Percentiles rank a stretch among this genome's conserved stretches.
Evolutionary conservation across 2,888 invertebrate species (phyloP).

Genomic region (Lottia gigantea): DNA sequence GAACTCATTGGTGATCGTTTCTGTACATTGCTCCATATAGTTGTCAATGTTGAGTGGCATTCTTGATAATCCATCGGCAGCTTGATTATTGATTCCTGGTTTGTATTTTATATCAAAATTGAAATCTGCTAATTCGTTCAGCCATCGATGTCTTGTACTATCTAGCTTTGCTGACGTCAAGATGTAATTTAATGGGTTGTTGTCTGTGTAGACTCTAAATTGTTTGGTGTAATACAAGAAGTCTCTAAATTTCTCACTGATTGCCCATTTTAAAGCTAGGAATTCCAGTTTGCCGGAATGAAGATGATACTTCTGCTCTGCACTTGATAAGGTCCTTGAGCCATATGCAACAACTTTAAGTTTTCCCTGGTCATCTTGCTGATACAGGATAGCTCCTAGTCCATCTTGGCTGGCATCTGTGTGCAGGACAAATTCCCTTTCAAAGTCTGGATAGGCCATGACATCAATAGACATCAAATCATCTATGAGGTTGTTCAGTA

Average conservation of each 20-base stretch:
- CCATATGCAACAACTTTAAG: slow-evolving; percentile 18
- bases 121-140: slow-evolving; percentile 17
- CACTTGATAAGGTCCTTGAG: slow-evolving; percentile 16
- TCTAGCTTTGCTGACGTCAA: slow-evolving; percentile 11
- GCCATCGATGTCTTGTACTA: slow-evolving; percentile 13
- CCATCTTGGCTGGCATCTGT: slow-evolving; percentile 22
- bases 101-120: slow-evolving; percentile 18
- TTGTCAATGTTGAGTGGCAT: slow-evolving; percentile 20
- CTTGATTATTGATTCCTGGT: slow-evolving; percentile 19
- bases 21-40: slow-evolving; percentile 18
- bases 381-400: slow-evolving; percentile 23
- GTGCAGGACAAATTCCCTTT: slow-evolving; percentile 15
- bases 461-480: slow-evolving; percentile 1
- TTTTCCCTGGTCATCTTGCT: slow-evolving; percentile 17
- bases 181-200: slow-evolving; percentile 9
- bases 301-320: slow-evolving; percentile 12
- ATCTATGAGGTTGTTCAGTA: slow-evolving; percentile 19
- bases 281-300: slow-evolving; percentile 25
- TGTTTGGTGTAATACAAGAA: too few species aligned
- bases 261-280: slow-evolving; percentile 25
- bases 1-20: neutral
- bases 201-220: too few species aligned
- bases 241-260: slow-evolving; percentile 21
- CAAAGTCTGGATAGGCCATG: slow-evolving; percentile 22
- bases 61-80: slow-evolving; percentile 23